Conservation (phyloP, 1,140 invertebrate genomes). For the Venustaconcha ellipsiformis region DNA sequence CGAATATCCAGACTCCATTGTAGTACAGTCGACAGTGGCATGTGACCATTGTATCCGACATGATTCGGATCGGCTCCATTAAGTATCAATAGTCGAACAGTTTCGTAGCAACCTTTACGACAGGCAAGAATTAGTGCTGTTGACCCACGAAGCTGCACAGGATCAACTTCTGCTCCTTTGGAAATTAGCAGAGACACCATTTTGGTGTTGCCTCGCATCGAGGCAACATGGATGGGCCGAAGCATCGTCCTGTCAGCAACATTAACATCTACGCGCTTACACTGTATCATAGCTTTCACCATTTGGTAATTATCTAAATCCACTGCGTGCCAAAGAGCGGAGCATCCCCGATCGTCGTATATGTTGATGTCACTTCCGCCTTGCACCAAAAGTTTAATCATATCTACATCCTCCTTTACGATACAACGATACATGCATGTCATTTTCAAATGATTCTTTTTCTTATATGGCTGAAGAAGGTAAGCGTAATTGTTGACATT, state of each 20-base stretch:
- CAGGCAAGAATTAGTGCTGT: conserved; percentile 54
- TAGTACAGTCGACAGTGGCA: conserved; percentile 49
- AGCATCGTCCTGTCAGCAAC: conserved; percentile 41
- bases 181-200: conserved; percentile 50
- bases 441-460: conserved; percentile 47
- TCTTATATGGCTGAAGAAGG: conserved; percentile 43
- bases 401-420: conserved; percentile 45
- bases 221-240: conserved; percentile 54
- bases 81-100: conserved; percentile 43
- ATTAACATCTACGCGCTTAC: conserved; percentile 45
- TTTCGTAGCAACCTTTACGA: conserved; percentile 41
- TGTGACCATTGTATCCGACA: conserved; percentile 51
- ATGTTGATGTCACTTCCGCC: conserved; percentile 55
- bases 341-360: conserved; percentile 53
- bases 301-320: conserved; percentile 56
- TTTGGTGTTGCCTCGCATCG: conserved; percentile 50
- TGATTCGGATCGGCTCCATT: conserved; percentile 61
- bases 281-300: conserved; percentile 40
- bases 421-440: conserved; percentile 47
- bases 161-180: conserved; percentile 49
- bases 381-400: conserved; percentile 45
- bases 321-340: conserved; percentile 53
- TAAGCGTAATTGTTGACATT: conserved; percentile 44
- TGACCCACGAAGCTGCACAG: conserved; percentile 49
- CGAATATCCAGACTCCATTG: conserved; percentile 36